These are phyloP conservation scores for Pantelozetes paolii DNA, from an alignment of 2,888 invertebrate genomes.

Conservation along the genomic window DNA sequence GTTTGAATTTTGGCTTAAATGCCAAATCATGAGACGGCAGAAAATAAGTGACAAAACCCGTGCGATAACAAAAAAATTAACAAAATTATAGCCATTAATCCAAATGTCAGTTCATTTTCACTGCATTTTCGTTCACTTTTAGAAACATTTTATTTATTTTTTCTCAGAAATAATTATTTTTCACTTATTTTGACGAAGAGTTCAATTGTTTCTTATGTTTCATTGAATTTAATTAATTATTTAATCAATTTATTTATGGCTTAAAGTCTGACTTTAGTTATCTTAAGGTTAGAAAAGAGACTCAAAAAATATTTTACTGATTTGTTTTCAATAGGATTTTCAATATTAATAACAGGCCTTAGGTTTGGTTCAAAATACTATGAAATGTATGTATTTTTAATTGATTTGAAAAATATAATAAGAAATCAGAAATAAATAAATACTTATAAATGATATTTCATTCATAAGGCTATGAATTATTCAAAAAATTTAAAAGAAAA, in stretches of 20 bases:
- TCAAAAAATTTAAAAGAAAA: not conserved
- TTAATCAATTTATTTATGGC: not conserved
- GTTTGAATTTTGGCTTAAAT: not conserved
- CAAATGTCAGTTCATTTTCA: not conserved
- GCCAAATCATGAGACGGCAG: constrained; percentile 13
- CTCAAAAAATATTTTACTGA: constrained; percentile 1
- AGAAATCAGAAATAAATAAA: too few relatives aligned
- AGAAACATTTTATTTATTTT: not conserved
- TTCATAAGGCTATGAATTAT: not conserved
- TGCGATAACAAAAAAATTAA: not conserved
- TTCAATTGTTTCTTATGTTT: not conserved
- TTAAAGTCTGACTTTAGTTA: not conserved
- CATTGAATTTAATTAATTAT: not conserved
- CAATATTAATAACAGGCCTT: too few relatives aligned
- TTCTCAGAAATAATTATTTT: not conserved
- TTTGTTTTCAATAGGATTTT: not conserved
- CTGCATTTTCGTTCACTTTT: too few relatives aligned
- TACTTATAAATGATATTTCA: too few relatives aligned
- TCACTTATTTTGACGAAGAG: not conserved
- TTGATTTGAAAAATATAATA: too few relatives aligned
- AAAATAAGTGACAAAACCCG: not conserved
- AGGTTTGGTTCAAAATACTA: too few relatives aligned
- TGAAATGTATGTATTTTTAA: not conserved
- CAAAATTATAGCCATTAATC: not conserved
- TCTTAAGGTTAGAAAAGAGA: not conserved